A percentile compares a stretch with the other conserved stretches of the same genome.
phyloP scores from a whole-genome alignment of 2,888 invertebrate genomes.

The Caradrina clavipalpis region DNA sequence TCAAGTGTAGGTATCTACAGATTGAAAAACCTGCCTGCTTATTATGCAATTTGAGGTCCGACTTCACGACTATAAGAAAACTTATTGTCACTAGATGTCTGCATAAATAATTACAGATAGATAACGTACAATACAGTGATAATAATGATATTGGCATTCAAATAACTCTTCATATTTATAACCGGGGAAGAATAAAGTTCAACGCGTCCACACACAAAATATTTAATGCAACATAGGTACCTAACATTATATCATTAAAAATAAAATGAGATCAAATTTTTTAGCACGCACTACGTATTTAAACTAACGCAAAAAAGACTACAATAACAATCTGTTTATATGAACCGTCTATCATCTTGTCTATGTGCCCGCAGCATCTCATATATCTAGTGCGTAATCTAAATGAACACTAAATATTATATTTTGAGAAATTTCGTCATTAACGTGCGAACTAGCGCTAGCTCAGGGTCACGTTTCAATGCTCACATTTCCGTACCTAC shows the following conservation, averaged over 20 bases:
- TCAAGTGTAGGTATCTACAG: background rate
- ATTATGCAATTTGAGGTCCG: slow-evolving; percentile 3
- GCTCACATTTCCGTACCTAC: slow-evolving; percentile 40
- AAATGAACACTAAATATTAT: background rate
- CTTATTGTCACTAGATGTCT: background rate
- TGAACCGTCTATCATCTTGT: background rate
- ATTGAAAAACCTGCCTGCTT: background rate
- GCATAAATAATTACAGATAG: background rate
- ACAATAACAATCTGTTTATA: background rate
- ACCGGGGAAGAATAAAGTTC: background rate
- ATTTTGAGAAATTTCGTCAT: slow-evolving; percentile 31
- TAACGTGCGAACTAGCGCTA: slow-evolving; percentile 16
- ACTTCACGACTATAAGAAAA: background rate
- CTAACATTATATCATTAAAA: slow-evolving; percentile 3
- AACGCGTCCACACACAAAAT: slow-evolving; percentile 9
- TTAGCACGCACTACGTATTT: background rate
- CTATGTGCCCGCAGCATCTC: background rate
- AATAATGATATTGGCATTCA: background rate
- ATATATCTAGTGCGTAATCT: background rate
- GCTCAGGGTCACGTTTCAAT: slow-evolving; percentile 13
- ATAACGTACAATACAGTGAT: background rate
- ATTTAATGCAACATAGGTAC: slow-evolving; percentile 1
- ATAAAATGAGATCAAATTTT: background rate
- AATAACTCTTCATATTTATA: background rate
- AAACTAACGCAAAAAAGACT: background rate